A percentile compares a stretch with the other conserved stretches of the same genome.
phyloP scores from a whole-genome alignment of 2,797 vertebrate species.

The Lates japonicus region DNA sequence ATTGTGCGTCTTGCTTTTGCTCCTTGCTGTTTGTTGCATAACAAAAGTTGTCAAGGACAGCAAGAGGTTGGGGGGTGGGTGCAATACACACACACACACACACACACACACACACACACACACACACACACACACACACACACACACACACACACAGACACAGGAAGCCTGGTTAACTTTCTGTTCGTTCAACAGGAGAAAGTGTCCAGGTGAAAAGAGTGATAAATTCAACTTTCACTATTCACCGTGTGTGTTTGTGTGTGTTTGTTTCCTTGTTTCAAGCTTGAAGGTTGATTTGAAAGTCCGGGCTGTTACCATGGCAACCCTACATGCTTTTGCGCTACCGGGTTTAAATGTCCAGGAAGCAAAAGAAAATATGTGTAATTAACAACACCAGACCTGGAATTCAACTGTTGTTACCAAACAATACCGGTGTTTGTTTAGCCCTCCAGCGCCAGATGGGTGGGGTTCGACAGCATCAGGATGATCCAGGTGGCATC shows the following conservation, averaged over 20 bases:
- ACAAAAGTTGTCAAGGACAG: conserved; percentile 45
- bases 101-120: not conserved
- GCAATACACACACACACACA: conserved; percentile 24
- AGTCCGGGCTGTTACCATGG: conserved; percentile 64
- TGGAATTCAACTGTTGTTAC: conserved; percentile 3
- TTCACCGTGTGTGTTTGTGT: not conserved
- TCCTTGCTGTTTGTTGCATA: conserved; percentile 11
- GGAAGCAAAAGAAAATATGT: conserved; percentile 20
- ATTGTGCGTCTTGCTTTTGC: conserved; percentile 9
- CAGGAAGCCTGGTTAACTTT: conserved; percentile 1
- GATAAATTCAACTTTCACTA: not conserved
- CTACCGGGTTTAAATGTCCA: conserved; percentile 53
- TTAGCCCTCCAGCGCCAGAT: not conserved
- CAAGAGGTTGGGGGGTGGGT: not conserved
- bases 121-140: conserved; percentile 19
- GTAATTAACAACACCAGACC: conserved; percentile 9
- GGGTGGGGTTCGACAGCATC: conserved; percentile 31
- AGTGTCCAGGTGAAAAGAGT: conserved; percentile 16
- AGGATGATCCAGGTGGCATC: not conserved
- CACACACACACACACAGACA: conserved; percentile 1
- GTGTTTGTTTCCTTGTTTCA: conserved; percentile 25
- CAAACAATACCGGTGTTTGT: conserved; percentile 13
- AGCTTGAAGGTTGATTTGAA: conserved; percentile 65
- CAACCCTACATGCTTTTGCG: conserved; percentile 69
- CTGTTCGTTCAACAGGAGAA: conserved; percentile 18